These are phyloP conservation scores for Magallana nippona DNA, from an alignment of 2,888 invertebrate genomes.

Conservation along the genomic window DNA sequence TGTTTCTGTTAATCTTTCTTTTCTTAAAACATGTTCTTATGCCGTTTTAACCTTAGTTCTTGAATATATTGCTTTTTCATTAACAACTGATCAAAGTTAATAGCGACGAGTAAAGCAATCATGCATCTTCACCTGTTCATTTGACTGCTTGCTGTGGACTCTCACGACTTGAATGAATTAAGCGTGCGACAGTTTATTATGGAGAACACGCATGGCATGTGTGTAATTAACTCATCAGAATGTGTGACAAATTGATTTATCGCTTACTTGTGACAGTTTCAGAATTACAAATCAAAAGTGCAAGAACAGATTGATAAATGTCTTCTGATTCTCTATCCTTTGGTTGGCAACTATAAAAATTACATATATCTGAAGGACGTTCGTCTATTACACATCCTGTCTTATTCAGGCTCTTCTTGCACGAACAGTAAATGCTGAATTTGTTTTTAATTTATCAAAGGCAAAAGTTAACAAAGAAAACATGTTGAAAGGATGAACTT, in stretches of 20 bases:
- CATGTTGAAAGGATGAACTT: no score
- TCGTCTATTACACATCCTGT: neutral
- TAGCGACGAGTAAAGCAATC: no score
- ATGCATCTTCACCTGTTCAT: no score
- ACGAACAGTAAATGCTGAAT: no score
- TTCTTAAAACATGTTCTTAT: neutral
- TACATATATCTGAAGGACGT: neutral
- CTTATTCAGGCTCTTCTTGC: no score
- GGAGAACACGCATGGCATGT: neutral
- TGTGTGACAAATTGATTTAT: neutral
- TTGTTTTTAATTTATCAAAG: no score
- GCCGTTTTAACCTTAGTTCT: no score
- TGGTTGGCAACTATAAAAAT: neutral
- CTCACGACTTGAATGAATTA: neutral
- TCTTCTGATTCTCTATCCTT: neutral
- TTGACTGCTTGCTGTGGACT: neutral
- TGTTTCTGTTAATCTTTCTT: neutral
- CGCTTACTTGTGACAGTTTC: neutral
- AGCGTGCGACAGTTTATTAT: constrained; percentile 13
- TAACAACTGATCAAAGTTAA: no score
- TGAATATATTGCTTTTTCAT: no score
- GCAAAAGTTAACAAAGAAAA: no score
- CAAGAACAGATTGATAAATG: neutral
- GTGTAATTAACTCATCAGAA: neutral
- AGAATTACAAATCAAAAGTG: neutral